phyloP scores from a whole-genome alignment of 2,888 invertebrate genomes.

The Tiphia femorata region DNA sequence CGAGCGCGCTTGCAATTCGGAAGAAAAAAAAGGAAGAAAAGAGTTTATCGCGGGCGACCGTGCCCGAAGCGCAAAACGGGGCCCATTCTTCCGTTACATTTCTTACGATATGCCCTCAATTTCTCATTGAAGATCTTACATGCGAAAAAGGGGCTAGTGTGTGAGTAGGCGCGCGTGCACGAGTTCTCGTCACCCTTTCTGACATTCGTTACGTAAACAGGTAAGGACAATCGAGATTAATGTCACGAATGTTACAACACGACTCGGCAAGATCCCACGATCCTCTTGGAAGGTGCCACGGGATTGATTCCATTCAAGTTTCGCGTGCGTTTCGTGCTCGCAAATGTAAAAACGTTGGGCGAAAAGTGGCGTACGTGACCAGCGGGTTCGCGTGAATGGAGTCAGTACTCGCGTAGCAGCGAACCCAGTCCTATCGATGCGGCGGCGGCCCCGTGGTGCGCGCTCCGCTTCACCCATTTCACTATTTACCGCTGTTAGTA shows the following conservation, averaged over 20 bases:
- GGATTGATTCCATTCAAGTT: constrained; percentile 40
- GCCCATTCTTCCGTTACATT: no score
- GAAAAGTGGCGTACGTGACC: constrained; percentile 64
- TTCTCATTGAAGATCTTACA: constrained; percentile 8
- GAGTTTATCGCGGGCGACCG: no score
- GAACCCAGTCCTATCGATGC: constrained; percentile 17
- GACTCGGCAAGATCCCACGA: not conserved
- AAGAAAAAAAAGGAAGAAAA: no score
- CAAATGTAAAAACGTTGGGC: constrained; percentile 19
- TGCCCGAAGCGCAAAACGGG: no score
- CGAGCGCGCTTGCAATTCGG: no score
- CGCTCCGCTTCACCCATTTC: not conserved
- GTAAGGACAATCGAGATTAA: constrained; percentile 24
- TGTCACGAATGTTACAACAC: not conserved
- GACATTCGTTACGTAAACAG: constrained; percentile 57
- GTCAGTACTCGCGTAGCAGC: constrained; percentile 32
- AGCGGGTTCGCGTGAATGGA: constrained; percentile 58
- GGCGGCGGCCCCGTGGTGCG: constrained; percentile 9
- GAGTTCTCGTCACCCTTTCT: constrained; percentile 11
- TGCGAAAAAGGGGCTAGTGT: no score
- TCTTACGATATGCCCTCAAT: no score
- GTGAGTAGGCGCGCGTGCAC: no score
- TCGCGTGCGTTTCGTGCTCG: constrained; percentile 14
- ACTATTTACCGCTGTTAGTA: not conserved
- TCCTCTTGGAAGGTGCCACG: not conserved